Evolutionary conservation across 1,140 invertebrate species (phyloP), one percentile per base, ranked within the genome.

Genomic region (Cherax quadricarinatus): DNA sequence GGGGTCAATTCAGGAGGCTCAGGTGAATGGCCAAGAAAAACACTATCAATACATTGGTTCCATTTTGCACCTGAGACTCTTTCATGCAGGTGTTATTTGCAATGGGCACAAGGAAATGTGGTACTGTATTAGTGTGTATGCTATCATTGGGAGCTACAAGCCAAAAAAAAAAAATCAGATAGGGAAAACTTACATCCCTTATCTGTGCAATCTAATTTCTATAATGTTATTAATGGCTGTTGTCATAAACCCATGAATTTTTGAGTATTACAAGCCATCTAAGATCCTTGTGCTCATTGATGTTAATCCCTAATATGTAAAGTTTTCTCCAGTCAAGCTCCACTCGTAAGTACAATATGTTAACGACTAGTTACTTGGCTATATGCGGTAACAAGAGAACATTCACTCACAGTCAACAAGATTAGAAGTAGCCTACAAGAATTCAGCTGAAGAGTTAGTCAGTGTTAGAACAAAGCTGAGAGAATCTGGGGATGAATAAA

Each of bases 31-130:
- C 62, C 81, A 82, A 84, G 66, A 75, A 70, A 86, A 86, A 41
- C 48, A 5, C 14, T 66, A 66, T 66, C 62, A 66, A 86, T 86
- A 86, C 70, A 73, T n/a, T 73, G 85, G 41, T 70, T 89, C 66
- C 57, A 24, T 70, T 70, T 83, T 89, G 73, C 82, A 89, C 80
- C 88, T 60, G 79, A 82, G 88, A 75, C 88, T 89, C 70, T 84
- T 62, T 70, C 21, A 24, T 89, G 80, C 57, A 78, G 49, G 66
- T 75, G 10, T 82, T 84, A 53, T 75, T 89, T 62, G 82, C 82
- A 83, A 83, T 89, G 88, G 88, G 88, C 88, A 89, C 88, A 89
- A 82, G 70, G 82, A 89, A 84, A 89, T 83, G 75, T 83, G 18
- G 18, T 66, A 4, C 14, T 57, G 14, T 18, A 18, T 14, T 66